Base-by-base conservation (phyloP, 2,888 invertebrate species). In the Heliconius ethilla region DNA sequence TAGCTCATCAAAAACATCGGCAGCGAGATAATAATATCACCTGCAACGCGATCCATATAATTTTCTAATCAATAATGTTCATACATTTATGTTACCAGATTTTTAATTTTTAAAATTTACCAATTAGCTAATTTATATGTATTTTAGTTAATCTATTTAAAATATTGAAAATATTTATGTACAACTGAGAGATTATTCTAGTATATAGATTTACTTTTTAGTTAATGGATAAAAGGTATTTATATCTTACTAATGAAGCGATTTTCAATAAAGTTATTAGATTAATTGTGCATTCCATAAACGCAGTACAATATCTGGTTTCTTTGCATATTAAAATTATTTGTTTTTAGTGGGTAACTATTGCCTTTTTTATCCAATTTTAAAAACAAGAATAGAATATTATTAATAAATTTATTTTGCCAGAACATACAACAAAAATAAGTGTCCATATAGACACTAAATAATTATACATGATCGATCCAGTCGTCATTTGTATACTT, bases 401-500 rank as follows among this genome's bases (percentile, higher is more conserved):
- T 29, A 1, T 25, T 3, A 67, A 13, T 18, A 33, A 37, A 67
- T 27, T 76, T n/a, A 67, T 40, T 55, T 65, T 55, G 55, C 67
- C 22, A 29, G 29, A 70, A 22, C 29, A 70, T 55, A 70, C 7
- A 1, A 45, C 9, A 25, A 13, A n/a, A 37, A 69, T 51, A 2
- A 3, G 9, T 51, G 22, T n/a, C 22, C 0, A 59, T n/a, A 59
- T 59, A 59, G 51, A 51, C 7, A 18, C 22, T 7, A 51, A 51
- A 51, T 51, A 51, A 51, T 51, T 9, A 51, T 51, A 45, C 45
- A 1, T 51, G 18, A 18, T 51, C 3, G 51, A 7, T 59, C 59
- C 78, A 82, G 84, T 84, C 85, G 85, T 81, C 82, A 82, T 84
- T 84, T 84, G 84, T 65, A 84, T 81, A 84, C 84, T 89, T 89